phyloP scores from a whole-genome alignment of 1,140 invertebrate genomes.

The Planococcus citri region DNA sequence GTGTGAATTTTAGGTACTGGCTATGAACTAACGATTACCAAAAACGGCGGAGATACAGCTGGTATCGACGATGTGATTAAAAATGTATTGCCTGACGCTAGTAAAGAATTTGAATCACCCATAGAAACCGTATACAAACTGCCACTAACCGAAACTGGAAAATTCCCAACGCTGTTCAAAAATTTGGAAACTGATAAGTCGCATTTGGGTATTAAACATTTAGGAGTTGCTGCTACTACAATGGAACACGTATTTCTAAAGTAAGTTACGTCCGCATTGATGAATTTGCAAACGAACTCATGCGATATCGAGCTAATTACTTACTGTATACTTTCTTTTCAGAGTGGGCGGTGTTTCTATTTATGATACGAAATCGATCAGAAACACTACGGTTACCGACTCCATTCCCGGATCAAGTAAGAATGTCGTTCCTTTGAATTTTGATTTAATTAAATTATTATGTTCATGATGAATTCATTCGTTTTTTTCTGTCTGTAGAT shows the following conservation, averaged over 20 bases:
- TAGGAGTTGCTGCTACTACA: constrained; percentile 47
- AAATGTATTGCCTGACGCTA: not conserved
- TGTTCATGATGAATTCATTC: no score
- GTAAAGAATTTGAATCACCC: constrained; percentile 29
- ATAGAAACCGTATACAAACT: constrained; percentile 34
- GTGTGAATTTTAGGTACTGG: constrained; percentile 7
- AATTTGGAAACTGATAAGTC: constrained; percentile 37
- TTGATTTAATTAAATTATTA: not conserved
- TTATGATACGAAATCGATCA: not conserved
- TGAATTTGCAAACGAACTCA: no score
- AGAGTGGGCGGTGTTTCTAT: not conserved
- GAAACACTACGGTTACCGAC: not conserved
- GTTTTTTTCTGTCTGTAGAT: no score
- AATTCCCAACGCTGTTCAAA: constrained; percentile 39
- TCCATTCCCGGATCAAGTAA: not conserved
- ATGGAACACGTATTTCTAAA: constrained; percentile 56
- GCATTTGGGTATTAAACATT: constrained; percentile 39
- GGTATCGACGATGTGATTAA: not conserved
- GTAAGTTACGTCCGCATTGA: constrained; percentile 35
- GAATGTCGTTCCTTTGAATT: no score
- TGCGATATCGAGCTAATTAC: not conserved
- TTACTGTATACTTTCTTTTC: not conserved
- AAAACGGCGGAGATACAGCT: not conserved
- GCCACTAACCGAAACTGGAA: constrained; percentile 30
- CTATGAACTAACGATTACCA: not conserved